These are phyloP conservation scores for Acanthiza pusilla DNA, from an alignment of 2,797 vertebrate genomes.

Conservation along the genomic window DNA sequence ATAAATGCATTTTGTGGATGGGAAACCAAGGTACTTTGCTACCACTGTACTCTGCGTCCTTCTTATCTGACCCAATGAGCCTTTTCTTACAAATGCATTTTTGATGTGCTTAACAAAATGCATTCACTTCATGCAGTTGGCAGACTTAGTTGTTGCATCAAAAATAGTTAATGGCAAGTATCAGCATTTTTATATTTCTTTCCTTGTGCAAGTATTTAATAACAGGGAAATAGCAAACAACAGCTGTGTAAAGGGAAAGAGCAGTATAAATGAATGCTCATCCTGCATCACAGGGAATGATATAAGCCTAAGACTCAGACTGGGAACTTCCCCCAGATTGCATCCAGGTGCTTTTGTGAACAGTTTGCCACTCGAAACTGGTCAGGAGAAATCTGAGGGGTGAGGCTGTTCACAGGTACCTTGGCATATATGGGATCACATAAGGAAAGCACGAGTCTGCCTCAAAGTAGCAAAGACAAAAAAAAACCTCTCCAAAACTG, in stretches of 20 bases:
- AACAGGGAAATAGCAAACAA: constrained; percentile 67
- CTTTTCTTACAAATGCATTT: constrained; percentile 49
- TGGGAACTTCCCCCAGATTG: constrained; percentile 38
- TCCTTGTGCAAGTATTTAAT: constrained; percentile 67
- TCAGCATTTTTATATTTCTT: constrained; percentile 69
- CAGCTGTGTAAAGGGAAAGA: constrained; percentile 67
- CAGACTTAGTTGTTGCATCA: constrained; percentile 65
- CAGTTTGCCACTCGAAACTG: neutral
- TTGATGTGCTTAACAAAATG: constrained; percentile 69
- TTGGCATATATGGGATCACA: neutral
- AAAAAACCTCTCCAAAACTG: neutral
- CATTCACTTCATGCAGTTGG: constrained; percentile 63
- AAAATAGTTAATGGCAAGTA: constrained; percentile 68
- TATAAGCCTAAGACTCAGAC: neutral
- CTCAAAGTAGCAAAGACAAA: neutral
- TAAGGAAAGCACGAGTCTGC: neutral
- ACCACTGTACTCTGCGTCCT: neutral
- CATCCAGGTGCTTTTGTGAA: constrained; percentile 20
- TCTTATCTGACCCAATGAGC: constrained; percentile 35
- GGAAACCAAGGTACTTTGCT: constrained; percentile 12
- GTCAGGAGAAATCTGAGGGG: neutral
- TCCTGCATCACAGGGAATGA: constrained; percentile 29
- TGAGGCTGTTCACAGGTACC: neutral
- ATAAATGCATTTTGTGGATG: neutral
- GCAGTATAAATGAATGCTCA: constrained; percentile 57